A percentile compares a stretch with the other conserved stretches of the same genome.
phyloP scores from a whole-genome alignment of 2,797 vertebrate genomes.

The Falco naumanni region DNA sequence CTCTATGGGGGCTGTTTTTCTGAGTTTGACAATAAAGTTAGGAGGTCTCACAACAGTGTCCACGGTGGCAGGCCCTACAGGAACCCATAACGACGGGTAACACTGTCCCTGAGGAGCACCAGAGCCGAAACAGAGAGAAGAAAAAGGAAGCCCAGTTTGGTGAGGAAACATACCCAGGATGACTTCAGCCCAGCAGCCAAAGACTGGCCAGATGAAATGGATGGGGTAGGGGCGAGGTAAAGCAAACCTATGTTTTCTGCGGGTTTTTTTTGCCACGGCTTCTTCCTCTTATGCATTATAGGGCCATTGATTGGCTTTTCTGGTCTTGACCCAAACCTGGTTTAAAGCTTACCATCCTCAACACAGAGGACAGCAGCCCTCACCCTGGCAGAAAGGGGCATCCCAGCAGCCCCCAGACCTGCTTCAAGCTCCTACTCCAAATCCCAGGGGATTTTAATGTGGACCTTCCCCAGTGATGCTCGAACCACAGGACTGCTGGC shows the following conservation, averaged over 20 bases:
- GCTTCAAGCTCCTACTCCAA: not conserved
- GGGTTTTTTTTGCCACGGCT: not conserved
- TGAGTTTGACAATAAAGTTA: not conserved
- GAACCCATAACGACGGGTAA: not conserved
- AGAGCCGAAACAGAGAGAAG: not conserved
- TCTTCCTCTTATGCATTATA: not conserved
- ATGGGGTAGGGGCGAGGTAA: not conserved
- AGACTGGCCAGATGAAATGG: not conserved
- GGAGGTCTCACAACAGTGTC: not conserved
- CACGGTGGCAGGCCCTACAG: not conserved
- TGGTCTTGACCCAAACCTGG: not conserved
- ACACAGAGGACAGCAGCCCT: not conserved
- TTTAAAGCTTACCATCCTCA: not conserved
- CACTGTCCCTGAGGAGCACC: not conserved
- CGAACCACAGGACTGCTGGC: not conserved
- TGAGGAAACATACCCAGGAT: not conserved
- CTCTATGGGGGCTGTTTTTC: not conserved
- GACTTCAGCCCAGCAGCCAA: not conserved
- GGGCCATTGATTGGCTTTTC: not conserved
- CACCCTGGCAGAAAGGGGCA: not conserved
- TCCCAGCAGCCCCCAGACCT: not conserved
- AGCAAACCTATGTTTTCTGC: not conserved
- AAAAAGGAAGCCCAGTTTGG: not conserved
- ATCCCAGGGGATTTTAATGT: not conserved
- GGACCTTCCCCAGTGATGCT: not conserved